A percentile compares a stretch with the other conserved stretches of the same genome.
These are phyloP conservation scores for Hylaeus anthracinus DNA, from an alignment of 1,140 invertebrate species.

Conservation along the genomic window DNA sequence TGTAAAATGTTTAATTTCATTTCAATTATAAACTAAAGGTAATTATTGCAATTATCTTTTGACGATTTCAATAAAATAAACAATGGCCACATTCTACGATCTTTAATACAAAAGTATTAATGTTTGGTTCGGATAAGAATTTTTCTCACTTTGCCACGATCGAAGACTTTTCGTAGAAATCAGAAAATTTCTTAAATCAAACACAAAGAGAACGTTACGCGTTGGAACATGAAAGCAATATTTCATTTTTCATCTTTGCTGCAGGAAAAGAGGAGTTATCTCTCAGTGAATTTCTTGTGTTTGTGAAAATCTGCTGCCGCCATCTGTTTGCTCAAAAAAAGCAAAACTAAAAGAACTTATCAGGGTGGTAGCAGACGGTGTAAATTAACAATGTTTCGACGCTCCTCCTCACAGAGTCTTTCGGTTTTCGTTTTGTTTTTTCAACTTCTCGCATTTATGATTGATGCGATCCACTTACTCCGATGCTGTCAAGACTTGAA, in stretches of 20 bases:
- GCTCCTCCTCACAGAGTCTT: no score
- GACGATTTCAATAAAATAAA: no score
- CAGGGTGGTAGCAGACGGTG: background rate
- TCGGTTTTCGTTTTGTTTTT: no score
- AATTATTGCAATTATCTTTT: no score
- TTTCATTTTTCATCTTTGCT: background rate
- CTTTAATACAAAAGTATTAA: no score
- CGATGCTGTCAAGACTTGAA: no score
- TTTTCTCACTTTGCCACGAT: background rate
- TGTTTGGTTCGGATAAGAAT: background rate
- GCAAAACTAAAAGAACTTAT: background rate
- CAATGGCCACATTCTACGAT: no score
- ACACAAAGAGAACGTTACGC: background rate
- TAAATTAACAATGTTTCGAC: background rate
- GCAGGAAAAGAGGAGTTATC: background rate
- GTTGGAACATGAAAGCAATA: background rate
- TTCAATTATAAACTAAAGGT: no score
- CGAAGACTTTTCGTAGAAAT: background rate
- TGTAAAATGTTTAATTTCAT: no score
- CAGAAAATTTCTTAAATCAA: background rate
- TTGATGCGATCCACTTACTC: no score
- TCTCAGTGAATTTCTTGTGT: background rate
- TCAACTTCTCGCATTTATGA: no score
- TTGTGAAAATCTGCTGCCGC: background rate
- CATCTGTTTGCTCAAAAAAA: conserved; percentile 2